phyloP scores from a whole-genome alignment of 2,797 vertebrate genomes.

The Bovichtus diacanthus region DNA sequence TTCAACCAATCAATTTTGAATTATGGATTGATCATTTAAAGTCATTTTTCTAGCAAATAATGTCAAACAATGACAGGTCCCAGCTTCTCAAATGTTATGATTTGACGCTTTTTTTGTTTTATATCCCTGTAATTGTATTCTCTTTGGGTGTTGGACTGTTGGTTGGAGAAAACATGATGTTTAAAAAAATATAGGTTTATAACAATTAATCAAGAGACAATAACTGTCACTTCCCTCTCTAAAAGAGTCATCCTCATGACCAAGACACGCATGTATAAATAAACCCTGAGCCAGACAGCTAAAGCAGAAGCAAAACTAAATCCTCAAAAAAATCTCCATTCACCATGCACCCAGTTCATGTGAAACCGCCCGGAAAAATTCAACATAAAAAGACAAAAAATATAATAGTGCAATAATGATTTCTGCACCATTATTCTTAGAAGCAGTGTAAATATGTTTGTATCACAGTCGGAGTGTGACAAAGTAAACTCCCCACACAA shows the following conservation, averaged over 20 bases:
- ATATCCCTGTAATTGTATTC: too few species aligned
- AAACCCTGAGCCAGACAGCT: conserved; percentile 40
- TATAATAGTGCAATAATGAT: background rate
- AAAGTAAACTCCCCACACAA: background rate
- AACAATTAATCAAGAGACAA: background rate
- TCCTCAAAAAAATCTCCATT: conserved; percentile 26
- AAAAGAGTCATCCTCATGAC: conserved; percentile 38
- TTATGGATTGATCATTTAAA: background rate
- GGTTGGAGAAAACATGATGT: background rate
- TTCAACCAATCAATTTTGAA: background rate
- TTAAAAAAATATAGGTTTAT: background rate
- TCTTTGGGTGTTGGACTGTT: background rate
- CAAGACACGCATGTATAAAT: conserved; percentile 36
- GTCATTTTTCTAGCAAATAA: background rate
- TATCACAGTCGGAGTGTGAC: background rate
- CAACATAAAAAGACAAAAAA: background rate
- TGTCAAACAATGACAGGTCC: background rate
- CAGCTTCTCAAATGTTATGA: background rate
- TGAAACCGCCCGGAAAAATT: conserved; percentile 7
- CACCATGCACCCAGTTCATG: background rate
- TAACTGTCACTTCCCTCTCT: background rate
- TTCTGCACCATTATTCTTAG: background rate
- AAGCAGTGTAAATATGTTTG: background rate
- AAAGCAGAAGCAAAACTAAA: conserved; percentile 85
- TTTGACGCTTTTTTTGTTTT: background rate